A percentile compares a stretch with the other conserved stretches of the same genome.
These are phyloP conservation scores for Potorous gilbertii DNA, from an alignment of 2,797 vertebrate species.

Conservation along the genomic window DNA sequence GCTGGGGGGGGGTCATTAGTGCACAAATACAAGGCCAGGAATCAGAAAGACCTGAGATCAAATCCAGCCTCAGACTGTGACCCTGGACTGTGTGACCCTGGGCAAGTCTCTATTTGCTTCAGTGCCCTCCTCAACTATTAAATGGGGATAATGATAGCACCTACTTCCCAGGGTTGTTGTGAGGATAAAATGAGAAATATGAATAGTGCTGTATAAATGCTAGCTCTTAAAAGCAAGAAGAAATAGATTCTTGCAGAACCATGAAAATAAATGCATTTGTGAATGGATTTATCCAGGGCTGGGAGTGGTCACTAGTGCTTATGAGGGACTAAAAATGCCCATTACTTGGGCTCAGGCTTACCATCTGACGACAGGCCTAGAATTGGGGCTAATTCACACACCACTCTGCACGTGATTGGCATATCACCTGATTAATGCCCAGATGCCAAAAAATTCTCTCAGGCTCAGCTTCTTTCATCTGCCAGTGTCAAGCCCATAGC, in stretches of 20 bases:
- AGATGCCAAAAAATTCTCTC: conserved; percentile 42
- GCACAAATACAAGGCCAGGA: neutral
- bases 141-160: neutral
- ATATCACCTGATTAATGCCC: conserved; percentile 58
- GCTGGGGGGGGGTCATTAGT: too few relatives aligned
- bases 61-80: neutral
- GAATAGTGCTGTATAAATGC: neutral
- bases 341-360: conserved; percentile 23
- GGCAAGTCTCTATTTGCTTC: neutral
- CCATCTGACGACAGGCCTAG: conserved; percentile 64
- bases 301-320: neutral
- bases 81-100: neutral
- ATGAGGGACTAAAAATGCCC: conserved; percentile 9
- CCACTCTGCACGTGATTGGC: conserved; percentile 50
- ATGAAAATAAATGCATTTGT: neutral
- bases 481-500: conserved; percentile 26
- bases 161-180: neutral
- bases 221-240: neutral
- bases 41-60: neutral
- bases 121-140: neutral
- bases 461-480: conserved; percentile 20
- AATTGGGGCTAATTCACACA: conserved; percentile 61
- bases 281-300: neutral
- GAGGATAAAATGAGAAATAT: neutral
- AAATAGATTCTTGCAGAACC: neutral